Percentiles rank a stretch among this genome's conserved stretches.
Conservation (phyloP, 2,888 invertebrate genomes). For the Eubasilissa splendida region DNA sequence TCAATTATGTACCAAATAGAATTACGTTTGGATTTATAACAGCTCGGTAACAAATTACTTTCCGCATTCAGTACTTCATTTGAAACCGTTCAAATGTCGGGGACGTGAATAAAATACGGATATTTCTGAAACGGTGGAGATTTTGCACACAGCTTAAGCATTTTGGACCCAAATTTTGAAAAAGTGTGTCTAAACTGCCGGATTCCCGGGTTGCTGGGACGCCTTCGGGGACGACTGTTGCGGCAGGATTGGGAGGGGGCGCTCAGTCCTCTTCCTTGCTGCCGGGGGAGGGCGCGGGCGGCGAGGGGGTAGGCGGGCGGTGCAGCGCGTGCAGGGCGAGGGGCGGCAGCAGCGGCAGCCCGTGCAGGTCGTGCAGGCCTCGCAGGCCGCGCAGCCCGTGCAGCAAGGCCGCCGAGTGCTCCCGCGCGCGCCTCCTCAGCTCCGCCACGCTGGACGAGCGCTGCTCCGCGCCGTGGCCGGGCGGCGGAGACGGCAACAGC, state of each 20-base stretch:
- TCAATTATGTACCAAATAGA: too few relatives aligned
- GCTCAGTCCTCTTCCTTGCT: slow-evolving; percentile 54
- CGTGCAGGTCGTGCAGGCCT: slow-evolving; percentile 68
- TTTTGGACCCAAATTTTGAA: too few relatives aligned
- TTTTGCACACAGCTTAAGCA: too few relatives aligned
- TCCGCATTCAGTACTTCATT: too few relatives aligned
- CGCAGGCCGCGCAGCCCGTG: slow-evolving; percentile 81
- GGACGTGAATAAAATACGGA: too few relatives aligned
- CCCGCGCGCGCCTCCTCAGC: slow-evolving; percentile 92
- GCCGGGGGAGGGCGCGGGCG: slow-evolving; percentile 60
- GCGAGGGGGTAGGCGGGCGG: slow-evolving; percentile 61
- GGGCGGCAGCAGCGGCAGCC: slow-evolving; percentile 62
- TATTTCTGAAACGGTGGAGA: too few relatives aligned
- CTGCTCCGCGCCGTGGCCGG: slow-evolving; percentile 72
- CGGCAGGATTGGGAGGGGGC: slow-evolving; percentile 62
- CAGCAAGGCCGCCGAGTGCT: slow-evolving; percentile 91
- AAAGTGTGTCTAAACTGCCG: background rate
- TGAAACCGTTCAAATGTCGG: too few relatives aligned
- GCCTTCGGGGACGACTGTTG: slow-evolving; percentile 67
- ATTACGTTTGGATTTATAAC: too few relatives aligned
- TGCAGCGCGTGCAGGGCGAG: slow-evolving; percentile 62
- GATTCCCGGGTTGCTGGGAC: slow-evolving; percentile 4
- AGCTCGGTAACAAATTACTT: too few relatives aligned
- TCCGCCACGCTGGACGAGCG: slow-evolving; percentile 92
- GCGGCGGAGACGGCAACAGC: slow-evolving; percentile 72